Percentiles rank a stretch among this genome's conserved stretches.
Conservation (phyloP, 2,888 invertebrate genomes). For the Orthonevra nobilis region DNA sequence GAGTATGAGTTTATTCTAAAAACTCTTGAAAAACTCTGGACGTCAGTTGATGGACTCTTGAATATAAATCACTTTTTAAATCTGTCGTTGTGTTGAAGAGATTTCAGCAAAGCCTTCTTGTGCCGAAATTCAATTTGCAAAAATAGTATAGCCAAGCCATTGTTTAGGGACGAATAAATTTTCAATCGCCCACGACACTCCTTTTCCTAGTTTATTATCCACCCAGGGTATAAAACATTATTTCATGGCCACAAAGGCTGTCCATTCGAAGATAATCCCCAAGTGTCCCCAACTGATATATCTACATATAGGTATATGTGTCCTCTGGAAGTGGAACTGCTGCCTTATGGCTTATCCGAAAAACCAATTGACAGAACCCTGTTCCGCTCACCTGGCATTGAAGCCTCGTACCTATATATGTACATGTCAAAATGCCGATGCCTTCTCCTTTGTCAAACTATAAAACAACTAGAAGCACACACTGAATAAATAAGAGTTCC, state of each 20-base stretch:
- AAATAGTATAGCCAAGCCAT: too few relatives aligned
- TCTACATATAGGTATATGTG: neutral
- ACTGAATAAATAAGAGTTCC: slow-evolving; percentile 41
- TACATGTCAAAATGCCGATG: slow-evolving; percentile 23
- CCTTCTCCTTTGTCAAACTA: slow-evolving; percentile 42
- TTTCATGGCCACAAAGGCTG: slow-evolving; percentile 36
- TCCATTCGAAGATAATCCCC: slow-evolving; percentile 22
- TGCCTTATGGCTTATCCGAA: neutral
- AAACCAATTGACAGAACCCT: slow-evolving; percentile 41
- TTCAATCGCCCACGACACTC: too few relatives aligned
- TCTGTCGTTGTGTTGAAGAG: too few relatives aligned
- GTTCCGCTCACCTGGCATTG: slow-evolving; percentile 25
- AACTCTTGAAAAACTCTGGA: too few relatives aligned
- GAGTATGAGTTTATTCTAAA: too few relatives aligned
- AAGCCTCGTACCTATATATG: neutral
- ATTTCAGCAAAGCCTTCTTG: too few relatives aligned
- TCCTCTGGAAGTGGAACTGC: neutral
- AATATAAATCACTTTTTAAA: too few relatives aligned
- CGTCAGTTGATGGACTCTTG: too few relatives aligned
- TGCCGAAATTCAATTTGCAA: too few relatives aligned
- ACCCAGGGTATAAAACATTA: slow-evolving; percentile 12
- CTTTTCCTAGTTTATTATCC: slow-evolving; percentile 17
- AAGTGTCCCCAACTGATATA: slow-evolving; percentile 35
- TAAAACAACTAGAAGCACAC: slow-evolving; percentile 42
- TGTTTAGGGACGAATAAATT: too few relatives aligned